Base-by-base conservation (phyloP, 2,888 invertebrate genomes). In the Ornithoptera priamus region DNA sequence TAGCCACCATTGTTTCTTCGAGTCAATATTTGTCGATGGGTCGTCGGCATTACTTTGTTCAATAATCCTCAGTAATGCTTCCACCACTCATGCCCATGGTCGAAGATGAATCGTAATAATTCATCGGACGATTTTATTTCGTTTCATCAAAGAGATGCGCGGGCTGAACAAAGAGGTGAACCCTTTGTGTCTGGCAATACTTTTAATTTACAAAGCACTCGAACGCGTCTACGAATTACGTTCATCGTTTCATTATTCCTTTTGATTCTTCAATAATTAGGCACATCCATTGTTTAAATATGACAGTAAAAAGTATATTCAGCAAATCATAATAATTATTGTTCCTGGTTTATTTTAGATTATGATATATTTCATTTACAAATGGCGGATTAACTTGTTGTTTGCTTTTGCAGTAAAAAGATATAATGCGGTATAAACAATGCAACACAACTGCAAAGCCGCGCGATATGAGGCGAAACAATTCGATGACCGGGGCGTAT, bases 11-110 rank as follows among this genome's bases (percentile, higher is more conserved):
- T 89, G 88, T 92, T 91, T 92, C 89, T 89, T 86, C 85, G 76
- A 91, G 90, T 93, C 92, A 93, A 93, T 93, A 93, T 93, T 93
- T 92, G 91, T 87, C 87, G 81, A 84, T 80, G 80, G 81, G 77
- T 83, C 76, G 87, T 85, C 90, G 92, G 91, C 88, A 71, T 75
- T 81, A 75, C 89, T 90, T 92, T 92, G 88, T 76, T 81, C 75
- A 73, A 77, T 88, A 89, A 90, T 89, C 86, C 88, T 82, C 81
- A 83, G 84, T 83, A 86, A 85, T 84, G 86, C 87, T 86, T 85
- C 85, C 85, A 87, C 30, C 83, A 81, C 80, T 84, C 82, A 81
- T 82, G 81, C 82, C 85, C 84, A 81, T 80, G 82, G 78, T 79
- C 81, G 79, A 89, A 85, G 88, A 91, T 92, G 92, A 92, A 89